Conservation (phyloP, 2,797 vertebrate genomes). For the Menidia menidia region DNA sequence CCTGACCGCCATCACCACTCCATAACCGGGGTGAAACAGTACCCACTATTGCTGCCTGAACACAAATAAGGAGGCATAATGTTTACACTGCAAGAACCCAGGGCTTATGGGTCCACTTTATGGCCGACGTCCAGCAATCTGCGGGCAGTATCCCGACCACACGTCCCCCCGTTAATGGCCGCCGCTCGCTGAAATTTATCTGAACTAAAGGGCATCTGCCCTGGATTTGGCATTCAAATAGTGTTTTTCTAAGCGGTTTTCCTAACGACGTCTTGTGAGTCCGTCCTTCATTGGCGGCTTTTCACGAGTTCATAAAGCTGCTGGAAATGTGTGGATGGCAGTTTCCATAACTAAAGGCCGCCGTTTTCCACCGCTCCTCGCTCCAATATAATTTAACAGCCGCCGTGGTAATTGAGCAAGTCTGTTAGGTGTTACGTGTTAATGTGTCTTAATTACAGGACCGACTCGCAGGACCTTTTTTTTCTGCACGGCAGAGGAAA, state of each 20-base stretch:
- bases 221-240: background rate
- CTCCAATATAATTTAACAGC: conserved; percentile 73
- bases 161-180: background rate
- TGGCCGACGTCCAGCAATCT: background rate
- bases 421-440: conserved; percentile 73
- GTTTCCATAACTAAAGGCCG: conserved; percentile 57
- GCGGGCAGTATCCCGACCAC: background rate
- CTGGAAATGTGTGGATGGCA: conserved; percentile 55
- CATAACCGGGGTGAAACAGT: conserved; percentile 14
- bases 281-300: conserved; percentile 20
- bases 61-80: conserved; percentile 5
- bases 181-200: background rate
- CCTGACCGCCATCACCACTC: conserved; percentile 9
- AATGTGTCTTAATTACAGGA: conserved; percentile 76
- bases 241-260: conserved; percentile 6
- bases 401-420: conserved; percentile 69
- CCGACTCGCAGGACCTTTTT: conserved; percentile 50
- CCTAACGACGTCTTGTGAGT: background rate
- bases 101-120: background rate
- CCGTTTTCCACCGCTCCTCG: conserved; percentile 49
- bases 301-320: conserved; percentile 52
- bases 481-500: conserved; percentile 4
- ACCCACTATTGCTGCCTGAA: conserved; percentile 13
- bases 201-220: background rate
- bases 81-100: background rate